Base-by-base conservation (phyloP, 1,140 invertebrate genomes). In the Macrobrachium nipponense region DNA sequence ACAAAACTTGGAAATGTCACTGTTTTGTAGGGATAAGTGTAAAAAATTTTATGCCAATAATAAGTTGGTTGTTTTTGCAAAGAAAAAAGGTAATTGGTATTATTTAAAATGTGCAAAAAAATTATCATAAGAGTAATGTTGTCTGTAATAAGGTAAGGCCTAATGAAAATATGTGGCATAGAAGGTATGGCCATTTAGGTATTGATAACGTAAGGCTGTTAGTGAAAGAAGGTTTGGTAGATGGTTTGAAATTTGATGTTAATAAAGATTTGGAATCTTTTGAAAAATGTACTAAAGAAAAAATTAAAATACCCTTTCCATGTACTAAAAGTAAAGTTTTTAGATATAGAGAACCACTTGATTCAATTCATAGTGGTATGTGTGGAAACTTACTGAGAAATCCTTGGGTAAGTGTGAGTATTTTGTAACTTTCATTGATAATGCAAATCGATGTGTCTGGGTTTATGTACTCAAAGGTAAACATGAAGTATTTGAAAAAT, bases 401-500 rank as follows among this genome's bases (percentile, higher is more conserved):
- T 86, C 83, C 59, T 44, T 86, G 20, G 20, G 77, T 58, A 43
- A 59, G 43, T 80, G 83, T 27, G 64, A 86, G 18, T 86, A 86
- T 36, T 86, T 86, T 64, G 66, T 80, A 15, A 87, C 79, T 17
- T 86, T 86, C 72, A 84, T 86, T 27, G 83, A 86, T 75, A 80
- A 86, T 82, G 78, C 58, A 82, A 60, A 58, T 86, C 73, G 73
- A 6, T 76, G 64, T 81, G 60, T 81, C 68, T 81, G 80, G 80
- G 60, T 76, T 5, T 81, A 81, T 81, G 68, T 81, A 68, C 61
- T 81, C 5, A 81, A 81, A 20, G 62, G 68, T 8, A 81, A 81
- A 23, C 62, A 72, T 81, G 80, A 81, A 68, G 80, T 81, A 23
- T 72, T 72, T 72, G 12, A 6, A 20, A 72, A 68, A n/a, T 81